A percentile compares a stretch with the other conserved stretches of the same genome.
Evolutionary conservation across 2,113 vertebrate genomes (phyloP).

Genomic region (Parotia lawesii): DNA sequence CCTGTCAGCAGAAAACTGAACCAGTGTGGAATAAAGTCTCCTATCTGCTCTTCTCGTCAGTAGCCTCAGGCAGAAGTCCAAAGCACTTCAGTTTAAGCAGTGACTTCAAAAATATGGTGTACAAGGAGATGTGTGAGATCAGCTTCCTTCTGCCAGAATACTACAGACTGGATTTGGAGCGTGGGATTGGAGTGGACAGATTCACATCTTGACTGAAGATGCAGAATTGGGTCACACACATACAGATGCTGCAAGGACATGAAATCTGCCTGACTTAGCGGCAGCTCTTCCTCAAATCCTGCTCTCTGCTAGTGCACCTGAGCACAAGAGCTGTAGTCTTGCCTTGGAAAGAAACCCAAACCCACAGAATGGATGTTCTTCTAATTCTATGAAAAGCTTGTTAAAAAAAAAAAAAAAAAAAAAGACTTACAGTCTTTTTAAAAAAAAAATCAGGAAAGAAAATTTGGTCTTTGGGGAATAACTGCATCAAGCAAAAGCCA

Average conservation of each 20-base stretch:
- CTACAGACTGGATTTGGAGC: background rate
- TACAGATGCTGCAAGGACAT: background rate
- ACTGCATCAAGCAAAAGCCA: background rate
- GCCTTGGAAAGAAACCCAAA: background rate
- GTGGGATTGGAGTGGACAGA: background rate
- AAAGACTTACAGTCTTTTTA: rapidly evolving
- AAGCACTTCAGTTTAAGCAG: background rate
- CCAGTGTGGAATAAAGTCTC: background rate
- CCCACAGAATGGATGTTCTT: background rate
- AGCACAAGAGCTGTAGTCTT: background rate
- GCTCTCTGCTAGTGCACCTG: background rate
- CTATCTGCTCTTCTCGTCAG: constrained; percentile 28
- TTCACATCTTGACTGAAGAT: background rate
- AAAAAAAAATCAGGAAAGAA: background rate
- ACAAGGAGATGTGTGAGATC: background rate
- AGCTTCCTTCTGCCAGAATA: background rate
- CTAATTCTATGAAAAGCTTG: background rate
- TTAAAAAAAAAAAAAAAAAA: no score
- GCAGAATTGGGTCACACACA: background rate
- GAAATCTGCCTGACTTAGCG: background rate
- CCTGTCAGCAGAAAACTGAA: background rate
- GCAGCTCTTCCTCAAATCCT: background rate
- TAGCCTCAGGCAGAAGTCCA: constrained; percentile 21
- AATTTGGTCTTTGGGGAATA: background rate
- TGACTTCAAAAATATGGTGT: constrained; percentile 6